These are phyloP conservation scores for Ormyrus nitidulus DNA, from an alignment of 2,888 invertebrate genomes.

Conservation along the genomic window DNA sequence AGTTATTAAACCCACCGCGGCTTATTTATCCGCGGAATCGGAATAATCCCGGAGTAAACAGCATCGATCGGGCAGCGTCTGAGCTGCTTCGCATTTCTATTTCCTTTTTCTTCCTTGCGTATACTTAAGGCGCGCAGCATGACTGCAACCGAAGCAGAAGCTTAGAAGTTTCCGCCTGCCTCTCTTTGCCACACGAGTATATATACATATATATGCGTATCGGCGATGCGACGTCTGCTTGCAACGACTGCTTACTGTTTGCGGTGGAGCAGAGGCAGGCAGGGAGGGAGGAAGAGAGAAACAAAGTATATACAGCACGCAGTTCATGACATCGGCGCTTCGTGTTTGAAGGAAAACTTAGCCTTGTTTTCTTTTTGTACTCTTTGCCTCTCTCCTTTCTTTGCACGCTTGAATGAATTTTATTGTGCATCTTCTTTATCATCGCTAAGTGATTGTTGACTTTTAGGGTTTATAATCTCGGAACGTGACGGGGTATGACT, in stretches of 20 bases:
- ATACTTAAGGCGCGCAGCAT: constrained; percentile 15
- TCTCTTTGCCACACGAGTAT: neutral
- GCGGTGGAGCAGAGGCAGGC: constrained; percentile 3
- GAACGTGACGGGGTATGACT: no score
- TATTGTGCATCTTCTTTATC: no score
- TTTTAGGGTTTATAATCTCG: no score
- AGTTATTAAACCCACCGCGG: no score
- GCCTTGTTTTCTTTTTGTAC: neutral
- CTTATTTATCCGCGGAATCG: no score
- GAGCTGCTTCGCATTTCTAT: neutral
- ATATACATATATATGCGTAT: neutral
- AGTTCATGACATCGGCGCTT: neutral
- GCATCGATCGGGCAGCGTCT: neutral
- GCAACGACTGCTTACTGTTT: constrained; percentile 26
- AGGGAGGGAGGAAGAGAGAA: constrained; percentile 5
- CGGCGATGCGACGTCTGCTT: constrained; percentile 16
- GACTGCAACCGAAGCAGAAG: neutral
- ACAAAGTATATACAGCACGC: neutral
- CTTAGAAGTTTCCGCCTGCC: constrained; percentile 28
- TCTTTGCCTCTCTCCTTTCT: neutral
- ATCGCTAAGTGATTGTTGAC: no score
- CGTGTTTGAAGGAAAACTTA: neutral
- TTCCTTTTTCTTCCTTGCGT: constrained; percentile 3
- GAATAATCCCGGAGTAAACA: no score
- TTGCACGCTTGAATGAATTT: no score